These are phyloP conservation scores for Hesperia comma DNA, from an alignment of 2,888 invertebrate species.

Conservation along the genomic window DNA sequence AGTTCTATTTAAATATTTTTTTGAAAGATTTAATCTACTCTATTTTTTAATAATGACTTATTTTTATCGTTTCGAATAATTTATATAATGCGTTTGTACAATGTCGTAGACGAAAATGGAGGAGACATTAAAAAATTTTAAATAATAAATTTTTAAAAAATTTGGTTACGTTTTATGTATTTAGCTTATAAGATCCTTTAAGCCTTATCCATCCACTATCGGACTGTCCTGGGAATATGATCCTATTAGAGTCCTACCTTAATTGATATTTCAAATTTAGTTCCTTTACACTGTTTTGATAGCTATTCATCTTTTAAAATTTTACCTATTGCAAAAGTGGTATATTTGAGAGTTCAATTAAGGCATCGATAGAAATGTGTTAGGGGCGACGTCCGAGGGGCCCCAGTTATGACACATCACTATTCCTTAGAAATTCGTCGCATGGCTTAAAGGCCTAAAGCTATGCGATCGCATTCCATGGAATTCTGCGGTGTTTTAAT, in stretches of 20 bases:
- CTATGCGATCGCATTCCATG: constrained; percentile 70
- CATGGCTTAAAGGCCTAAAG: constrained; percentile 81
- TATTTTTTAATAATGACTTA: constrained; percentile 81
- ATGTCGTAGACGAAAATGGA: constrained; percentile 76
- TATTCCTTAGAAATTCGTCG: constrained; percentile 69
- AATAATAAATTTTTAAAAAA: constrained; percentile 81
- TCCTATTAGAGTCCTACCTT: constrained; percentile 62
- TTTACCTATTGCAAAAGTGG: not conserved
- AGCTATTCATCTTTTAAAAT: constrained; percentile 45
- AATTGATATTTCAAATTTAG: constrained; percentile 57
- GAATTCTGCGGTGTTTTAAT: constrained; percentile 70
- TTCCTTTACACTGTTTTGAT: constrained; percentile 37
- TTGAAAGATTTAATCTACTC: constrained; percentile 82
- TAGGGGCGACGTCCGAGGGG: constrained; percentile 77
- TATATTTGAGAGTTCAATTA: constrained; percentile 55
- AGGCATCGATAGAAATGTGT: constrained; percentile 55
- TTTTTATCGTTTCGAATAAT: constrained; percentile 82
- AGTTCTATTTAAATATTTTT: constrained; percentile 80
- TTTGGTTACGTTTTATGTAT: constrained; percentile 70
- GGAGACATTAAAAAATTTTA: constrained; percentile 81
- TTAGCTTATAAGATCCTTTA: constrained; percentile 54
- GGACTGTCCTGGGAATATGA: constrained; percentile 64
- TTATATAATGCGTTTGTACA: constrained; percentile 82
- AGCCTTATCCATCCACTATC: constrained; percentile 64
- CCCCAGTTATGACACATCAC: constrained; percentile 70